These are phyloP conservation scores for Cryptotermes secundus DNA, from an alignment of 1,140 invertebrate species.

Conservation along the genomic window DNA sequence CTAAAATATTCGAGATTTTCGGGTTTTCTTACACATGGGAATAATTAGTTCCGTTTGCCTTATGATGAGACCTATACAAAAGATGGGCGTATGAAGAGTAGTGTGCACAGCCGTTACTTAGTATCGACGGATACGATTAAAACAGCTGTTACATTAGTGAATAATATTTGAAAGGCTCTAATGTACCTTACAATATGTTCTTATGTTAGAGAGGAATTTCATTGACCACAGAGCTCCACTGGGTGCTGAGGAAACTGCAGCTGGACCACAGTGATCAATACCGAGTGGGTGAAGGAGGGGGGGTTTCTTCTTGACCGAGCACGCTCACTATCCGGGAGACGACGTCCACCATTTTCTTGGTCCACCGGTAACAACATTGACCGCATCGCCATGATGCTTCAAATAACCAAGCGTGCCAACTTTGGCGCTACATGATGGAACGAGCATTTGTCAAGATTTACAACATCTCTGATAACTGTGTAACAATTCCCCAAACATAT, in stretches of 20 bases:
- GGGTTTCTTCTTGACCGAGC: conserved; percentile 19
- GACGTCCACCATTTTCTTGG: conserved; percentile 10
- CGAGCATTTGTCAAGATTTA: background rate
- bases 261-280: background rate
- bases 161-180: too few relatives aligned
- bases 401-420: background rate
- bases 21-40: too few relatives aligned
- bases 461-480: background rate
- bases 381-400: background rate
- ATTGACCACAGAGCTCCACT: too few relatives aligned
- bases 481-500: background rate
- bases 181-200: too few relatives aligned
- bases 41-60: too few relatives aligned
- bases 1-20: too few relatives aligned
- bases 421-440: background rate
- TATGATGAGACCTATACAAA: too few relatives aligned
- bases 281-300: background rate
- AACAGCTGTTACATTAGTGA: too few relatives aligned
- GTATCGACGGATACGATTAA: too few relatives aligned
- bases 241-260: background rate
- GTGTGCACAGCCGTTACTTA: too few relatives aligned
- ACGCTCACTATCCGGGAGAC: background rate
- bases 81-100: too few relatives aligned
- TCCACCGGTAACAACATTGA: background rate
- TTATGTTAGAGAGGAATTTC: too few relatives aligned